These are phyloP conservation scores for Notodonta ziczac DNA, from an alignment of 2,888 invertebrate species.

Conservation along the genomic window DNA sequence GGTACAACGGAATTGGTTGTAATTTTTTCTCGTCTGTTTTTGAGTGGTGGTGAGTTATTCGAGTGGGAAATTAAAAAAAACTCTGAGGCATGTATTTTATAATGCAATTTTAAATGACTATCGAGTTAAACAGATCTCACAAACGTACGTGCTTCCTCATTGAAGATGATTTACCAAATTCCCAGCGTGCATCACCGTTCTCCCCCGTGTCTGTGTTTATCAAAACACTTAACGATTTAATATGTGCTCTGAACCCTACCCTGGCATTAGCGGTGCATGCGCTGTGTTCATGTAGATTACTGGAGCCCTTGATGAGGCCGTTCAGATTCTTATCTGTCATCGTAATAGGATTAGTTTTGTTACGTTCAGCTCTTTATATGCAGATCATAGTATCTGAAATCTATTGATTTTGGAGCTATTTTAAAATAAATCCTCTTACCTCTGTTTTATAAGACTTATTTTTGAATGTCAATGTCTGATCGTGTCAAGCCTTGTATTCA, in stretches of 20 bases:
- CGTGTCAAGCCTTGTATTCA: no score
- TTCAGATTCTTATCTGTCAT: constrained; percentile 38
- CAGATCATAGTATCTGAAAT: background rate
- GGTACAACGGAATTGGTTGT: no score
- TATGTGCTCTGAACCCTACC: constrained; percentile 74
- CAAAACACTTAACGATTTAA: constrained; percentile 84
- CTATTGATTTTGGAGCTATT: background rate
- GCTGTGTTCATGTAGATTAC: constrained; percentile 60
- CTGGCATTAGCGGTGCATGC: constrained; percentile 60
- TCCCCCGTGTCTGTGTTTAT: constrained; percentile 80
- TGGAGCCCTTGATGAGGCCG: constrained; percentile 41
- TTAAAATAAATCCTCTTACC: no score
- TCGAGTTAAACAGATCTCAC: constrained; percentile 32
- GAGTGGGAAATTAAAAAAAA: no score
- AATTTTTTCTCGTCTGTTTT: no score
- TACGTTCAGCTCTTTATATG: constrained; percentile 21
- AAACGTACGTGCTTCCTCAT: constrained; percentile 60
- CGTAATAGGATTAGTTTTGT: constrained; percentile 35
- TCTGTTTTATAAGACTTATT: no score
- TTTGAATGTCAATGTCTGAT: no score
- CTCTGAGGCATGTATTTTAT: background rate
- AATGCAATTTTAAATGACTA: constrained; percentile 23
- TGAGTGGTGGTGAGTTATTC: no score
- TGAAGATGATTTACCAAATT: constrained; percentile 73
- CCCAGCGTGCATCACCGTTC: constrained; percentile 69